These are phyloP conservation scores for Diarsia rubi DNA, from an alignment of 2,888 invertebrate genomes.

Conservation along the genomic window DNA sequence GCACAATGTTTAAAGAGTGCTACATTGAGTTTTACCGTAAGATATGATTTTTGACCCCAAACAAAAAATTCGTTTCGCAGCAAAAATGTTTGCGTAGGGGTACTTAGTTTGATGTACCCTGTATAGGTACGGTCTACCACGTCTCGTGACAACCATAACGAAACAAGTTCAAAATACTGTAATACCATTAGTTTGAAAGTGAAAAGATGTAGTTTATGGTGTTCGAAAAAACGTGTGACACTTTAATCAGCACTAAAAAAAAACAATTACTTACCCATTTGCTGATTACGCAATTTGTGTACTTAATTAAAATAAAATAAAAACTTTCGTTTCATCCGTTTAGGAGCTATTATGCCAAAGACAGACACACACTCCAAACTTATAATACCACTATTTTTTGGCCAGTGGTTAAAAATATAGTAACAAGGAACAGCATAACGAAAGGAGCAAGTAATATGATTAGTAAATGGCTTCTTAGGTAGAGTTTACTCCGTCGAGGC, in stretches of 20 bases:
- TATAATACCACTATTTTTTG: no score
- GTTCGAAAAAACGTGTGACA: neutral
- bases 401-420: neutral
- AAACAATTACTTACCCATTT: slow-evolving; percentile 6
- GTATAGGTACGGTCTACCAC: neutral
- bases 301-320: neutral
- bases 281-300: slow-evolving; percentile 33
- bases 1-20: no score
- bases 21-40: no score
- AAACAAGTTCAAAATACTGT: slow-evolving; percentile 22
- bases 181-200: slow-evolving; percentile 15
- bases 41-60: no score
- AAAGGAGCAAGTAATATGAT: neutral
- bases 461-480: neutral
- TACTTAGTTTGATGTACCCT: no score
- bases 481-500: neutral
- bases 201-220: slow-evolving; percentile 8
- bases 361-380: no score
- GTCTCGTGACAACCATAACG: slow-evolving; percentile 32
- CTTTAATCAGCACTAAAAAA: slow-evolving; percentile 29
- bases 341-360: neutral
- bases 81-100: no score
- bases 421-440: neutral
- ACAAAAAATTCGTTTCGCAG: no score
- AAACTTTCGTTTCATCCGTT: neutral